Evolutionary conservation across 2,797 vertebrate genomes (phyloP), one percentile per base, ranked within the genome.

Genomic region (Enteromius thamalakanensis): DNA sequence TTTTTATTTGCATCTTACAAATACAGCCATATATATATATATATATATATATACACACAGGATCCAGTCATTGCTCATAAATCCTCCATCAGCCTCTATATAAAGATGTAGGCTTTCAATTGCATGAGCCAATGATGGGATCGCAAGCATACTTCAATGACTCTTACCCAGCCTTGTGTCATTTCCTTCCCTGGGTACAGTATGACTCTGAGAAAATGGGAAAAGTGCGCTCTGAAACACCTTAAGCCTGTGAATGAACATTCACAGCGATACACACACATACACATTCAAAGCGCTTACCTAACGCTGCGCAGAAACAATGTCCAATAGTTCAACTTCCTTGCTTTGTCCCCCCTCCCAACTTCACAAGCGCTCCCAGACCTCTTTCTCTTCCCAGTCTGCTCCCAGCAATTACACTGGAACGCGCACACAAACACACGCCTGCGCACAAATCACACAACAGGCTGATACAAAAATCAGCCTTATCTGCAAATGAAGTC

Each of bases 261-360:
- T 23, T 51, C 86, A 76, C 85, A 82, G 83, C 53, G 81, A 87
- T 69, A 89, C 86, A 88, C 88, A 84, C 85, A 85, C 84, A 62
- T 49, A 15, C 76, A 75, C 60, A 90, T 89, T 64, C 65, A 91
- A 91, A 88, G 90, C 87, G 88, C 90, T 93, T 91, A 92, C 92
- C 92, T 93, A 94, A 95, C 89, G 86, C 71, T 90, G 91, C 85
- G 88, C 91, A 90, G 78, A 92, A 94, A 95, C 94, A 94, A 95
- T 94, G 93, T 92, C 90, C 92, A 91, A 92, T 90, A 91, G 93
- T 90, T 92, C 86, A 92, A 94, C 94, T 95, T 95, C 94, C 94
- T 94, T 90, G 89, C 94, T 95, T 95, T 95, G 94, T 95, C 92
- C 92, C 90, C 90, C 85, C 71, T 87, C 90, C 89, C 81, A 90